Conservation (phyloP, 1,140 invertebrate species). For the Drosophila nigrodunni region DNA sequence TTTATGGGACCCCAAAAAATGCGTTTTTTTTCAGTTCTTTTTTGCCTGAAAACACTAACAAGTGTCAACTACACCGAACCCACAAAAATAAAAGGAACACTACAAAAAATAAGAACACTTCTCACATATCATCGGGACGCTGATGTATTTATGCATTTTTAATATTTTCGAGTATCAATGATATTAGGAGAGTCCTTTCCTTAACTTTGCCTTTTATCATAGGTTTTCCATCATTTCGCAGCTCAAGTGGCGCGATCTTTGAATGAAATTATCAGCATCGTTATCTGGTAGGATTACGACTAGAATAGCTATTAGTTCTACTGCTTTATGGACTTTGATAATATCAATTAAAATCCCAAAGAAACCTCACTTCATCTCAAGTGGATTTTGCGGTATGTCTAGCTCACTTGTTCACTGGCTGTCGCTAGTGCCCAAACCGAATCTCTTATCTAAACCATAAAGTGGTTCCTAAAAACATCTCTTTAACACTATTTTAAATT, state of each 20-base stretch:
- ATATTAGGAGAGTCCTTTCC: too few species aligned
- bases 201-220: too few species aligned
- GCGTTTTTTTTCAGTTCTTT: constrained; percentile 12
- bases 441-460: constrained; percentile 54
- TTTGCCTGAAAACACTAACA: constrained; percentile 44
- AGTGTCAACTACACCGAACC: constrained; percentile 52
- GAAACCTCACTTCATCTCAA: constrained; percentile 48
- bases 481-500: constrained; percentile 67
- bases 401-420: background rate
- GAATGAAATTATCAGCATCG: constrained; percentile 70
- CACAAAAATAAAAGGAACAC: constrained; percentile 1
- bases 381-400: constrained; percentile 48
- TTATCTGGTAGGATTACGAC: constrained; percentile 71
- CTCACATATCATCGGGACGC: constrained; percentile 63
- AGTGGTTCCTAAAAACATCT: constrained; percentile 46
- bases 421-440: constrained; percentile 7
- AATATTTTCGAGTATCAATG: constrained; percentile 56
- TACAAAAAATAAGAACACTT: constrained; percentile 28
- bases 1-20: constrained; percentile 63
- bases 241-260: constrained; percentile 27
- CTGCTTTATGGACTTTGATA: constrained; percentile 44
- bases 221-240: constrained; percentile 53
- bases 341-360: constrained; percentile 36
- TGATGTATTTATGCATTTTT: constrained; percentile 80
- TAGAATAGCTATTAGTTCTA: constrained; percentile 42